Evolutionary conservation across 2,113 vertebrate species (phyloP).

Genomic region (Psilopsiagon aymara): DNA sequence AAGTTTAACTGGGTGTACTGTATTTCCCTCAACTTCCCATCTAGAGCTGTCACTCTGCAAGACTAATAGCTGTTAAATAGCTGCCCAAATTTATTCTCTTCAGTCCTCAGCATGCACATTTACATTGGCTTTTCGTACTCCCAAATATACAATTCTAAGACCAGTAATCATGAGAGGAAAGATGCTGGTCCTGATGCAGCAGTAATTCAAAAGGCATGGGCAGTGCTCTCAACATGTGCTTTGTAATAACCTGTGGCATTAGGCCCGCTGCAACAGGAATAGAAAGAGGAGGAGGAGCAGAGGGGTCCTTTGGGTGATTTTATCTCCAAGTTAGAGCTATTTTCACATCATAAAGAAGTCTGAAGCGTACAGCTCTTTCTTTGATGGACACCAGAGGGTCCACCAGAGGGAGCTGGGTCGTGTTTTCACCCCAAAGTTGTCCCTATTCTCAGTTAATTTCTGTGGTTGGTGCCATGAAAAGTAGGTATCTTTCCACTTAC

Average conservation of each 20-base stretch:
- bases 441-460: not conserved
- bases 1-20: not conserved
- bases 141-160: not conserved
- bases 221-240: not conserved
- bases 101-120: not conserved
- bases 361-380: not conserved
- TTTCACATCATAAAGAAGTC: not conserved
- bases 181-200: not conserved
- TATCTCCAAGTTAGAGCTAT: not conserved
- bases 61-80: conserved; percentile 17
- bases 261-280: not conserved
- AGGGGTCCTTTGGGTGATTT: not conserved
- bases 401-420: conserved; percentile 15
- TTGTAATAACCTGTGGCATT: not conserved
- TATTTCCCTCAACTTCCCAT: not conserved
- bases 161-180: not conserved
- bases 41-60: not conserved
- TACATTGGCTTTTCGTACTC: not conserved
- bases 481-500: not conserved
- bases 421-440: not conserved
- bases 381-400: conserved; percentile 1
- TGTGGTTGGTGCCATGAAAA: not conserved
- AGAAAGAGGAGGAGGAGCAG: not conserved
- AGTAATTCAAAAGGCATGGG: not conserved
- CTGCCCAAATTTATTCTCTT: not conserved